Evolutionary conservation across 2,797 vertebrate species (phyloP).

Genomic region (Serranus cabrilla): DNA sequence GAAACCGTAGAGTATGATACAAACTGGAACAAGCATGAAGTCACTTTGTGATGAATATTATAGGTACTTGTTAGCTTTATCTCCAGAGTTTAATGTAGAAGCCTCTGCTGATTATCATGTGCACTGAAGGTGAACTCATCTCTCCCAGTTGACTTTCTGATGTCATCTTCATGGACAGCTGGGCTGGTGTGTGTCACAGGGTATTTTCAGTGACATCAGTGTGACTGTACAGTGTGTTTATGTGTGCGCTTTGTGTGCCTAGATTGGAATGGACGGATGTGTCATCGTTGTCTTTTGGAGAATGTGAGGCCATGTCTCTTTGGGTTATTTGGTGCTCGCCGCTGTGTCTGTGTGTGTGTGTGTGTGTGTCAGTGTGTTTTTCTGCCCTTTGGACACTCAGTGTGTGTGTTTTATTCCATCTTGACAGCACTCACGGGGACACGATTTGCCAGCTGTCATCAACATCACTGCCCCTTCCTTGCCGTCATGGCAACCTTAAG

Average conservation of each 20-base stretch:
- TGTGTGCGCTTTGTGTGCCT: slow-evolving; percentile 43
- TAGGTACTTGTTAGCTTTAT: neutral
- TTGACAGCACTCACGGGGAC: slow-evolving; percentile 45
- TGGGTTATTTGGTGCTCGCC: slow-evolving; percentile 22
- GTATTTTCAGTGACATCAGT: slow-evolving; percentile 80
- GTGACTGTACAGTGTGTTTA: slow-evolving; percentile 64
- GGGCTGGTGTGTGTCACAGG: slow-evolving; percentile 75
- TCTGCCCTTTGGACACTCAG: slow-evolving; percentile 5
- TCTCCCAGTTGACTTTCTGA: slow-evolving; percentile 74
- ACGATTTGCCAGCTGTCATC: slow-evolving; percentile 46
- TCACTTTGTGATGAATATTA: neutral
- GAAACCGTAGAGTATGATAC: neutral
- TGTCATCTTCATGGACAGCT: slow-evolving; percentile 75
- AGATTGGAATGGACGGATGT: slow-evolving; percentile 64
- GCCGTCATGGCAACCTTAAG: slow-evolving; percentile 58
- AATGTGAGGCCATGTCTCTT: slow-evolving; percentile 61
- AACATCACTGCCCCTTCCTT: slow-evolving; percentile 48
- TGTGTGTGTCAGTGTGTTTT: neutral
- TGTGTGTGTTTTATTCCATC: slow-evolving; percentile 33
- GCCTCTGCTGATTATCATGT: slow-evolving; percentile 34
- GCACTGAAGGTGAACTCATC: slow-evolving; percentile 70
- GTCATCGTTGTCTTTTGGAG: slow-evolving; percentile 68
- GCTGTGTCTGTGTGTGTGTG: neutral
- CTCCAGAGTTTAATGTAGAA: slow-evolving; percentile 1
- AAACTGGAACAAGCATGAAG: neutral